phyloP scores from a whole-genome alignment of 2,113 vertebrate species.

The Aldabrachelys gigantea region DNA sequence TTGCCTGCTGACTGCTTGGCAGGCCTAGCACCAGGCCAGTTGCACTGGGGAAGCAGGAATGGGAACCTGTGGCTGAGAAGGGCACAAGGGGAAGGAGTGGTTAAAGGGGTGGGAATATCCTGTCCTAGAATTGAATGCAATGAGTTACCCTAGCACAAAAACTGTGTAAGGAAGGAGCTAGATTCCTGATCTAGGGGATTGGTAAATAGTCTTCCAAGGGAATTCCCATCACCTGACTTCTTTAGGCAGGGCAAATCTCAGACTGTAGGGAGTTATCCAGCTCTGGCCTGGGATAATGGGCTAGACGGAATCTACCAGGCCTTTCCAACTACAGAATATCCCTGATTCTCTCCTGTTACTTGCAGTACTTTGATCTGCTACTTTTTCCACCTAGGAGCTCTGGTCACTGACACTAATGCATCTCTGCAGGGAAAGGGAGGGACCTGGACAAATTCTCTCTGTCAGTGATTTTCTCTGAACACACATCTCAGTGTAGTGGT shows the following conservation, averaged over 20 bases:
- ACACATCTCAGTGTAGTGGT: background rate
- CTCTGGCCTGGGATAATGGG: background rate
- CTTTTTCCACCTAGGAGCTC: background rate
- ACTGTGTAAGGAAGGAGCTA: background rate
- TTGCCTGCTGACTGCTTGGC: background rate
- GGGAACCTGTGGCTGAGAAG: background rate
- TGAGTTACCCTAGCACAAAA: rapidly evolving
- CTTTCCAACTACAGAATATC: background rate
- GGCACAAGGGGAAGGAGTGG: background rate
- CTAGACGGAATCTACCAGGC: background rate
- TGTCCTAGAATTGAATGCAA: background rate
- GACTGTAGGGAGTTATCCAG: background rate
- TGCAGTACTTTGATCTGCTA: background rate
- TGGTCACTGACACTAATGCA: background rate
- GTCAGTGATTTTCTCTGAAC: background rate
- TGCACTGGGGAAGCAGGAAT: background rate
- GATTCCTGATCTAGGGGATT: background rate
- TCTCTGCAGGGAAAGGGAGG: background rate
- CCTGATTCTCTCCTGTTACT: background rate
- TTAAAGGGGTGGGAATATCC: background rate
- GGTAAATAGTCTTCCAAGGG: background rate
- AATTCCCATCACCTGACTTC: background rate
- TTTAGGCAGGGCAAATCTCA: background rate
- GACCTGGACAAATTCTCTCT: background rate
- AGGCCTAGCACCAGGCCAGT: background rate